phyloP scores from a whole-genome alignment of 2,113 vertebrate species.

The Pungitius pungitius region DNA sequence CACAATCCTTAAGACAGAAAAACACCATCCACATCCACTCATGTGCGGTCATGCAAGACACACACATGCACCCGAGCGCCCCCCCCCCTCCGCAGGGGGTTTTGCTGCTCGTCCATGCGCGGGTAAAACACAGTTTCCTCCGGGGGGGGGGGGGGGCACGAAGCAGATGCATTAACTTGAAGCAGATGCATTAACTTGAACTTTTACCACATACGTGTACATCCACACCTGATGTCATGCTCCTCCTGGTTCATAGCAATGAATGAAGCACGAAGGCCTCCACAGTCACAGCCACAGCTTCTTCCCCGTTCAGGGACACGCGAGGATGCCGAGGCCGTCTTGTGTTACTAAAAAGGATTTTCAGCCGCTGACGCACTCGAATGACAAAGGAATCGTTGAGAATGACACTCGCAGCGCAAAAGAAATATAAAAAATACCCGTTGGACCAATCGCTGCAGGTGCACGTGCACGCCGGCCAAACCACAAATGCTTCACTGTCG shows the following conservation, averaged over 20 bases:
- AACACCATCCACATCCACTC: not conserved
- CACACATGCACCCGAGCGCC: constrained; percentile 29
- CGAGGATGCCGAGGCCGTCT: not conserved
- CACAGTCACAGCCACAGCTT: constrained; percentile 1
- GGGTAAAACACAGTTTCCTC: constrained; percentile 40
- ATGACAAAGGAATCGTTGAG: no score
- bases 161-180: not conserved
- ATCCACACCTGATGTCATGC: constrained; percentile 48
- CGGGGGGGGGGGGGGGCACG: constrained; percentile 27
- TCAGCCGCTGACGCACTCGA: no score
- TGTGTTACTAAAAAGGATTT: not conserved
- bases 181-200: not conserved
- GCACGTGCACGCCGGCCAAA: no score
- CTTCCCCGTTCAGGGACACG: not conserved
- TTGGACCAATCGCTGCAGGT: no score
- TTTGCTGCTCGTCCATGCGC: constrained; percentile 44
- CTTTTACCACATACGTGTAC: not conserved
- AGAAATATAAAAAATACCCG: no score
- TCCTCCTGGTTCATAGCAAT: not conserved
- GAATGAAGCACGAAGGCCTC: constrained; percentile 54
- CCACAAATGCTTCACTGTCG: no score
- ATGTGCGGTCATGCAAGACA: constrained; percentile 38
- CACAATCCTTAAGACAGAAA: constrained; percentile 8
- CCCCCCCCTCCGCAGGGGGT: not conserved
- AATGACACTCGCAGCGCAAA: no score